Conservation (phyloP, 2,888 invertebrate genomes). For the Xiphydria camelus region DNA sequence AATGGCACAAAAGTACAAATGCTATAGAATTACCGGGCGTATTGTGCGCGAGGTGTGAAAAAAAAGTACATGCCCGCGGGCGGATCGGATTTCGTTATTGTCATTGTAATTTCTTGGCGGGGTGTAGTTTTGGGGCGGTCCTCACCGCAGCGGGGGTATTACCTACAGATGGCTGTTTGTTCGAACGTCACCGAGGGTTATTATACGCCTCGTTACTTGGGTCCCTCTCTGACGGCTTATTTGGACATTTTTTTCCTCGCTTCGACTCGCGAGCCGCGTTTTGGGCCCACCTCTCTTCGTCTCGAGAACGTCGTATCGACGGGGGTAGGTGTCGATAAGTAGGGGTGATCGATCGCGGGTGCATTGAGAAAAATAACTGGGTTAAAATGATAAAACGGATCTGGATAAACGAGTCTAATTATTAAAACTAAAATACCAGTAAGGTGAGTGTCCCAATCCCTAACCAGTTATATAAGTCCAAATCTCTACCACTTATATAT, state of each 20-base stretch:
- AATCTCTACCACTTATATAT: no score
- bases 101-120: constrained; percentile 57
- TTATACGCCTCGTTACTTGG: constrained; percentile 56
- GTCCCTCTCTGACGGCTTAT: constrained; percentile 36
- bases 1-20: constrained; percentile 39
- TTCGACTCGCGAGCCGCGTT: no score
- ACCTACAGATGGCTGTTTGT: constrained; percentile 58
- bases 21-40: constrained; percentile 39
- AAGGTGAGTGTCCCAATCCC: no score
- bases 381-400: no score
- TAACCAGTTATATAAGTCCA: no score
- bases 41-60: constrained; percentile 30
- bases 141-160: constrained; percentile 55
- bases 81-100: constrained; percentile 57
- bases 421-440: no score
- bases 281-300: no score
- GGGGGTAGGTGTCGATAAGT: no score
- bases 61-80: constrained; percentile 49
- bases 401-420: no score
- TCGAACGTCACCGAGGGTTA: constrained; percentile 53
- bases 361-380: no score
- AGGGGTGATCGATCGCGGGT: no score
- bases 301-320: no score
- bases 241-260: constrained; percentile 26
- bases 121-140: constrained; percentile 56